A percentile compares a stretch with the other conserved stretches of the same genome.
Evolutionary conservation across 2,113 vertebrate species (phyloP).

Genomic region (Lepidothrix coronata): DNA sequence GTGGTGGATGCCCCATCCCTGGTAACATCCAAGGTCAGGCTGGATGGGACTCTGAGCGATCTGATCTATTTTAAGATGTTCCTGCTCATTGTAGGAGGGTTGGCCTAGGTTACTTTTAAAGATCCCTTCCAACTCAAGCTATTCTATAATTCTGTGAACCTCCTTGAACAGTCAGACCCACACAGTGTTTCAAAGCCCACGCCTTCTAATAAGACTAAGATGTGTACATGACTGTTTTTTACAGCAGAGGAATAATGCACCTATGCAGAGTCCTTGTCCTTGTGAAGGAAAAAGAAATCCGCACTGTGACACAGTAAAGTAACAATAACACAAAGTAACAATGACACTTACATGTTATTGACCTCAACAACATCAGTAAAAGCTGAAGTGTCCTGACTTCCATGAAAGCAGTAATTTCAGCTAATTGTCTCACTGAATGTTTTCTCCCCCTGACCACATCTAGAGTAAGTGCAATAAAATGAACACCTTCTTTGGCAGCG

Average conservation of each 20-base stretch:
- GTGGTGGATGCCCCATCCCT: background rate
- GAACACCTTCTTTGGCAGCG: background rate
- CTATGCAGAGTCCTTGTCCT: background rate
- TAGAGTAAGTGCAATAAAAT: background rate
- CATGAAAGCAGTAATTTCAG: background rate
- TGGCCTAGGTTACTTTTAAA: background rate
- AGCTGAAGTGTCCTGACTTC: background rate
- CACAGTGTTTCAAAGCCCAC: background rate
- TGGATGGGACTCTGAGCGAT: background rate
- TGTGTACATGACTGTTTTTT: background rate
- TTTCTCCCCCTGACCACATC: background rate
- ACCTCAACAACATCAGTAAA: background rate
- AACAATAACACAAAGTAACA: background rate
- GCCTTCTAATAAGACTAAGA: background rate
- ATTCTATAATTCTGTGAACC: background rate
- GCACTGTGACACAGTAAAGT: background rate
- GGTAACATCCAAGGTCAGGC: background rate
- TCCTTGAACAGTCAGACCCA: background rate
- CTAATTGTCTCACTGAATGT: background rate
- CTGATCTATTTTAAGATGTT: background rate
- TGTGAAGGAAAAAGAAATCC: background rate
- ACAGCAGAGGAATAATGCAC: background rate
- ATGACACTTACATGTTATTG: background rate
- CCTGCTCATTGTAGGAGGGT: background rate
- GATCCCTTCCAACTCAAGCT: background rate